phyloP scores from a whole-genome alignment of 2,113 vertebrate genomes.

The Galemys pyrenaicus region DNA sequence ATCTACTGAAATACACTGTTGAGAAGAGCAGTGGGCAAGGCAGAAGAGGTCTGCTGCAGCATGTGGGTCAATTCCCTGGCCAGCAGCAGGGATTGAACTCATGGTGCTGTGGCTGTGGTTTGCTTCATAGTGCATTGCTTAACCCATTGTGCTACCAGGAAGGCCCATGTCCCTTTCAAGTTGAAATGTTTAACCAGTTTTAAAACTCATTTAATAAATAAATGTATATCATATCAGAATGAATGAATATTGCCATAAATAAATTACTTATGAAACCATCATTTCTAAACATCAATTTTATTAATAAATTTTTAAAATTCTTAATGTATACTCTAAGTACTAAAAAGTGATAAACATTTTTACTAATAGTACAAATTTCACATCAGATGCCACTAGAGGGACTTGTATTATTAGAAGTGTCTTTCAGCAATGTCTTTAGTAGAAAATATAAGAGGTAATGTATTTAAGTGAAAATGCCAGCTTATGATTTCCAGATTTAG shows the following conservation, averaged over 20 bases:
- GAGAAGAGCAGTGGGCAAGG: too few relatives aligned
- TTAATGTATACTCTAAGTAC: neutral
- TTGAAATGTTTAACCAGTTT: neutral
- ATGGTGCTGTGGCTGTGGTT: too few relatives aligned
- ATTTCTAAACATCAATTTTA: conserved; percentile 24
- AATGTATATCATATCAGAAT: neutral
- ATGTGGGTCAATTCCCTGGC: too few relatives aligned
- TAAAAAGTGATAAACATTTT: conserved; percentile 28
- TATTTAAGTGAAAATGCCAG: conserved; percentile 55
- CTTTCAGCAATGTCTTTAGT: conserved; percentile 55
- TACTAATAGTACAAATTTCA: conserved; percentile 65
- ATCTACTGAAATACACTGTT: too few relatives aligned
- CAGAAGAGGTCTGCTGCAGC: too few relatives aligned
- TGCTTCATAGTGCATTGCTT: too few relatives aligned
- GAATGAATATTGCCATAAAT: neutral
- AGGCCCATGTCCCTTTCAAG: neutral
- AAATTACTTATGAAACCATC: neutral
- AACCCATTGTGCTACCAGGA: too few relatives aligned
- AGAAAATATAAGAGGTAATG: conserved; percentile 25
- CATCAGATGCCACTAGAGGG: conserved; percentile 87
- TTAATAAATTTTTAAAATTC: neutral
- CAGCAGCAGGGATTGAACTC: too few relatives aligned
- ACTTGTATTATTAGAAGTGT: conserved; percentile 84
- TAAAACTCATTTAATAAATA: neutral
- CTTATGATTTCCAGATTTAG: neutral